Base-by-base conservation (phyloP, 1,140 invertebrate species). In the Trialeurodes vaporariorum region DNA sequence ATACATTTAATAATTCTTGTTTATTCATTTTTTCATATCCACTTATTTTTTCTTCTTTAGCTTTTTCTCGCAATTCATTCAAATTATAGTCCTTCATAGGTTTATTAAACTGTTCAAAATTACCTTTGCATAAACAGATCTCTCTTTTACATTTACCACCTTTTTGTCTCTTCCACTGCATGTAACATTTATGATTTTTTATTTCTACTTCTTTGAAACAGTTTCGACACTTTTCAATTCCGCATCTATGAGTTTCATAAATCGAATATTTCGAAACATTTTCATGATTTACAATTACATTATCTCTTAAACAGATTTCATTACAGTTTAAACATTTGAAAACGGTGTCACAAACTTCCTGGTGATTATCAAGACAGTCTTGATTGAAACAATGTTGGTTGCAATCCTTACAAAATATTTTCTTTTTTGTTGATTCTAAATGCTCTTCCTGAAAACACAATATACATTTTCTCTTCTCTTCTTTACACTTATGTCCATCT, bases 61-160 rank as follows among this genome's bases (percentile, higher is more conserved):
- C 62, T 63, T 63, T 63, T 63, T 13, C 26, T 63, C 26, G 13
- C 62, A 63, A 26, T 26, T 63, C 23, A 63, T 63, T 27, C 26
- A 63, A 25, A 63, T 63, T 63, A 63, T 63, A 63, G 62, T 63
- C 62, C 25, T 63, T 63, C 26, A 63, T n/a, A 63, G 62, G 62
- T 63, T 63, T 63, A 24, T 24, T 25, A 63, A 63, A 26, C 62
- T 25, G 62, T 24, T 63, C 22, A 63, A 63, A 25, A 26, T 63
- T 27, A 65, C 26, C 27, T 25, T 27, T 65, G 25, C 23, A 40
- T 25, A 34, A 24, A 65, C 63, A 65, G 21, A 25, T 40, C 40
- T 65, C 63, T 34, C 21, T n/a, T 23, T 34, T 34, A 65, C 63
- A 65, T n/a, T 40, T 27, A 40, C 63, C 63, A 1, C 63, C 63